Percentiles rank a stretch among this genome's conserved stretches.
These are phyloP conservation scores for Phyto melanocephala DNA, from an alignment of 2,888 invertebrate species.

Conservation along the genomic window DNA sequence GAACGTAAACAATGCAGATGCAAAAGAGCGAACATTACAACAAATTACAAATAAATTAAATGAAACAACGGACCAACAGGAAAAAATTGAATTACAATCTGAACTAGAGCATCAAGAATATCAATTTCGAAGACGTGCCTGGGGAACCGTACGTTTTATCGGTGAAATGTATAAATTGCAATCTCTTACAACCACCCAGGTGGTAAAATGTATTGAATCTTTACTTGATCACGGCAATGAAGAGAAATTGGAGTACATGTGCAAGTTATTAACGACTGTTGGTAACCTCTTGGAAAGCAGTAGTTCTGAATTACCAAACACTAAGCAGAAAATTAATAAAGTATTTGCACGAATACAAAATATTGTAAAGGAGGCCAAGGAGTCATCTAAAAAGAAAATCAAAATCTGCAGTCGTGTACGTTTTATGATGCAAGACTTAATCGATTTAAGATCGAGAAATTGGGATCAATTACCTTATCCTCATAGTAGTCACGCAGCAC, in stretches of 20 bases:
- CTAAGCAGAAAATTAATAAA: conserved; percentile 71
- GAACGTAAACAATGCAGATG: conserved; percentile 76
- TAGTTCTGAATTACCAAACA: conserved; percentile 55
- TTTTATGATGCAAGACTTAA: conserved; percentile 77
- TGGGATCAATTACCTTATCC: conserved; percentile 72
- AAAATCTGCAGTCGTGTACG: conserved; percentile 76
- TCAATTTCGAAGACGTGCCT: conserved; percentile 76
- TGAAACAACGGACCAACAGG: conserved; percentile 69
- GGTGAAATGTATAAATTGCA: conserved; percentile 76
- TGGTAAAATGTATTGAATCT: conserved; percentile 73
- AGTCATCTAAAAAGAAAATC: conserved; percentile 2
- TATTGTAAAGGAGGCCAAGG: conserved; percentile 69
- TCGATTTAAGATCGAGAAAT: conserved; percentile 72
- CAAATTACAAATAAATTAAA: conserved; percentile 72
- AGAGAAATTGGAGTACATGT: conserved; percentile 77
- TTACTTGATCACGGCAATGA: conserved; percentile 74
- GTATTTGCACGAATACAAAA: conserved; percentile 73
- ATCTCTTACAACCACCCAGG: conserved; percentile 72
- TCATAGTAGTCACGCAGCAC: not conserved
- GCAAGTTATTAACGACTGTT: conserved; percentile 75
- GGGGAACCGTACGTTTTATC: conserved; percentile 77
- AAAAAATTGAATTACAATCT: conserved; percentile 73
- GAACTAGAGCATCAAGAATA: conserved; percentile 76
- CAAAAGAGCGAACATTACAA: conserved; percentile 74
- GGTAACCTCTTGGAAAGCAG: conserved; percentile 72